Evolutionary conservation across 1,140 invertebrate species (phyloP).

Genomic region (Sarcophaga bullata): DNA sequence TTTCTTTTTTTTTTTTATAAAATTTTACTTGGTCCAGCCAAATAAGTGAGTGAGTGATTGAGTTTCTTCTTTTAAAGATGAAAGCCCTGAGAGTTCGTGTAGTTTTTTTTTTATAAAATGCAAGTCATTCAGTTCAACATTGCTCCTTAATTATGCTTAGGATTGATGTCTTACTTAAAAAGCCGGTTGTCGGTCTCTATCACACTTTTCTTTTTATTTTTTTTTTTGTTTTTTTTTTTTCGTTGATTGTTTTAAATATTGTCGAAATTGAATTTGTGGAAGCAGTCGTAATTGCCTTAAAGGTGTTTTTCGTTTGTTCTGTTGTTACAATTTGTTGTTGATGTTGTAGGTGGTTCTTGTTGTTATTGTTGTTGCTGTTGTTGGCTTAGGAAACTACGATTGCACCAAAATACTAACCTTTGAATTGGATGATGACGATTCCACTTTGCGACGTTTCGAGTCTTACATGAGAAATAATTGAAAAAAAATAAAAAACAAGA

Average conservation of each 20-base stretch:
- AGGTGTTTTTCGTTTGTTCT: not conserved
- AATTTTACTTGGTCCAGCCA: constrained; percentile 33
- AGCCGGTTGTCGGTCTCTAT: not conserved
- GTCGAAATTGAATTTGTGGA: no score
- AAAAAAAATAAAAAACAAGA: constrained; percentile 26
- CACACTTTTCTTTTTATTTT: constrained; percentile 2
- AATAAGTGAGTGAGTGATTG: not conserved
- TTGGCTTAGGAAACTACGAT: constrained; percentile 57
- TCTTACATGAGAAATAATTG: constrained; percentile 69
- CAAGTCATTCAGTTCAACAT: not conserved
- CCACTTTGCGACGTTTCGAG: constrained; percentile 83
- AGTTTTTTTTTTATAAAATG: not conserved
- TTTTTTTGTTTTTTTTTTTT: constrained; percentile 26
- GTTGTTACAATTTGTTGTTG: constrained; percentile 33
- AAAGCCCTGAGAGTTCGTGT: constrained; percentile 15
- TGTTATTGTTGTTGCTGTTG: constrained; percentile 45
- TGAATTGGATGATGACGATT: constrained; percentile 72
- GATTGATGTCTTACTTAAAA: constrained; percentile 5
- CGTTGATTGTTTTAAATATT: not conserved
- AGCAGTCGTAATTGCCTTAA: constrained; percentile 12
- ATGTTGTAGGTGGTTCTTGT: constrained; percentile 44
- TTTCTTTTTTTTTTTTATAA: not conserved
- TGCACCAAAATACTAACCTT: constrained; percentile 78
- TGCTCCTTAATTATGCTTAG: not conserved
- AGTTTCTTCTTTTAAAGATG: not conserved